These are phyloP conservation scores for Campopleginae sp. DNA, from an alignment of 2,888 invertebrate species.

Conservation along the genomic window DNA sequence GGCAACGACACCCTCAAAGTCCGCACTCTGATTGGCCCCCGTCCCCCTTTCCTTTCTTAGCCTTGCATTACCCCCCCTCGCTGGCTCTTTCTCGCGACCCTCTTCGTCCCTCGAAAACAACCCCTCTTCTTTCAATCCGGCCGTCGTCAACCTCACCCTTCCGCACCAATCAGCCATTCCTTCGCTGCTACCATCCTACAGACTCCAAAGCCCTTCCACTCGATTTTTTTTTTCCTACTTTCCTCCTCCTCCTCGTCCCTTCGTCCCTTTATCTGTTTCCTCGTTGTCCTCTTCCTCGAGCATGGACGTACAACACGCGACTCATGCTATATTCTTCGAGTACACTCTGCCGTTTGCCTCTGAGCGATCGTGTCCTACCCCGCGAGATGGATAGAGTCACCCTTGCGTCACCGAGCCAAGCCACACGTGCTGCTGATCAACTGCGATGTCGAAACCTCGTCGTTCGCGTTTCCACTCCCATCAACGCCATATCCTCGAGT, in stretches of 20 bases:
- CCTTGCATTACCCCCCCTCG: conserved; percentile 55
- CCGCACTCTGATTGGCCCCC: conserved; percentile 80
- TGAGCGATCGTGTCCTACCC: conserved; percentile 51
- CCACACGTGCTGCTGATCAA: conserved; percentile 61
- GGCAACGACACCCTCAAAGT: conserved; percentile 82
- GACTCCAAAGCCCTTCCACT: conserved; percentile 52
- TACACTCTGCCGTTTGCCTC: conserved; percentile 42
- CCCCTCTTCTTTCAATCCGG: conserved; percentile 54
- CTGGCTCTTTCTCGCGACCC: conserved; percentile 57
- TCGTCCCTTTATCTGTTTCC: not conserved
- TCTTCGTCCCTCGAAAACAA: conserved; percentile 66
- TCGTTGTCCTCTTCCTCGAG: conserved; percentile 34
- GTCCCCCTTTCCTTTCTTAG: conserved; percentile 77
- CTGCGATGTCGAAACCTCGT: conserved; percentile 51
- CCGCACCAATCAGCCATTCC: conserved; percentile 68
- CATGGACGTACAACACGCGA: conserved; percentile 59
- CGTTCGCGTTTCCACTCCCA: conserved; percentile 44
- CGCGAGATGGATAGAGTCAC: conserved; percentile 56
- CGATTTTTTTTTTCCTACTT: conserved; percentile 35
- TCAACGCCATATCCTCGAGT: conserved; percentile 45
- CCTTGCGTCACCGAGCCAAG: conserved; percentile 60
- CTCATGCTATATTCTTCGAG: conserved; percentile 61
- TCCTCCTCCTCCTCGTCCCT: conserved; percentile 16
- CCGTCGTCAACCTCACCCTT: conserved; percentile 60
- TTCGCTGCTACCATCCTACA: conserved; percentile 38